Evolutionary conservation across 2,113 vertebrate species (phyloP), one percentile per base, ranked within the genome.

Genomic region (Suricata suricatta): DNA sequence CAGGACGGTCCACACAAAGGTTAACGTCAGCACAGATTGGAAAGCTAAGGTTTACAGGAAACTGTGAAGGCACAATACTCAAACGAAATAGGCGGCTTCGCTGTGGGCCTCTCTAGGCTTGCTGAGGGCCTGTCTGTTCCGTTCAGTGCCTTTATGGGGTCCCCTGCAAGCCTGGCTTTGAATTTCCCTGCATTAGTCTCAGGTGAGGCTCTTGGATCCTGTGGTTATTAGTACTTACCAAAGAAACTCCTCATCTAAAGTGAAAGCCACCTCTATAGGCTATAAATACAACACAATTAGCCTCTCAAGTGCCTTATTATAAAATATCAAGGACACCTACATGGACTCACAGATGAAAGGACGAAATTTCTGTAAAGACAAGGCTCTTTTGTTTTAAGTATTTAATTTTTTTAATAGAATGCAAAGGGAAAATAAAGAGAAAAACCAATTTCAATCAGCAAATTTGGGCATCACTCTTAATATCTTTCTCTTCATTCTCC

Each of bases 231-330:
- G 79, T 93, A 98, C 98, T 98, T 98, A 98, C 96, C 97, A 98
- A 98, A 96, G 93, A 98, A 98, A 98, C 89, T 96, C 86, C 96
- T 97, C 94, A 77, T 98, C 96, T 97, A 90, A 98, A 98, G 98
- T 97, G 94, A 98, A 91, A 97, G 95, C 90, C 97, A 97, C 98
- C 97, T 98, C 96, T 98, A 95, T 81, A 82, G 97, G 98, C 98
- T 97, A 97, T 98, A 98, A 99, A 99, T 99, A 98, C 93, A 97
- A 95, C 8, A 93, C 96, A 99, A 99, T 99, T 99, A 99, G 97
- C 97, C 96, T 97, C 96, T 98, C 29, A 44, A 95, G 88, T 84
- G 76, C 96, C 96, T 94, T 97, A 92, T 84, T 97, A 88, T 94
- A 95, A 98, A 97, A 97, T 60, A 96, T 63, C 84, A 93, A 96